phyloP scores from a whole-genome alignment of 2,797 vertebrate species.

The Sebastes diploproa region DNA sequence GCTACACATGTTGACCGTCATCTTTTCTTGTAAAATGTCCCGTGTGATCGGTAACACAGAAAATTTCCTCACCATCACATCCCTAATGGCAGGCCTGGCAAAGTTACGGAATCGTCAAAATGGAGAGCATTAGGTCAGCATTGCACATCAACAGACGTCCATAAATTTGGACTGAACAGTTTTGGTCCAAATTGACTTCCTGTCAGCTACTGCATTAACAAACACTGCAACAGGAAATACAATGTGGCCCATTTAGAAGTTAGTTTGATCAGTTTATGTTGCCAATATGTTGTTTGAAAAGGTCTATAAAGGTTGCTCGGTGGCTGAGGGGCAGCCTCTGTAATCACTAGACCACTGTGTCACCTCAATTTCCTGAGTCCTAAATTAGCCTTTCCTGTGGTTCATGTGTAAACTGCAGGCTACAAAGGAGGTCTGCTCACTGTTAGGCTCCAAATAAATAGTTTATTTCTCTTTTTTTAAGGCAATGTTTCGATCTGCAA shows the following conservation, averaged over 20 bases:
- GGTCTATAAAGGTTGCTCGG: not conserved
- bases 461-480: not conserved
- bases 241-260: not conserved
- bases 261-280: not conserved
- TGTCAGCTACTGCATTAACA: not conserved
- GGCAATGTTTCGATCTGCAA: not conserved
- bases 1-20: too few species aligned
- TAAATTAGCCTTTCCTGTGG: conserved; percentile 4
- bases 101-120: not conserved
- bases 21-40: too few species aligned
- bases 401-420: not conserved
- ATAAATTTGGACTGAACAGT: not conserved
- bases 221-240: not conserved
- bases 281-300: not conserved
- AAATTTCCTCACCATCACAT: too few species aligned
- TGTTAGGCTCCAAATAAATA: not conserved
- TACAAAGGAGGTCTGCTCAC: not conserved
- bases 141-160: not conserved
- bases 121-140: not conserved
- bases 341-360: conserved; percentile 9
- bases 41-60: too few species aligned
- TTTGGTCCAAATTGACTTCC: not conserved
- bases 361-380: conserved; percentile 4
- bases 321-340: not conserved
- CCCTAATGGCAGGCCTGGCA: too few species aligned